Evolutionary conservation across 2,113 vertebrate genomes (phyloP), one percentile per base, ranked within the genome.

Genomic region (Cinclus cinclus): DNA sequence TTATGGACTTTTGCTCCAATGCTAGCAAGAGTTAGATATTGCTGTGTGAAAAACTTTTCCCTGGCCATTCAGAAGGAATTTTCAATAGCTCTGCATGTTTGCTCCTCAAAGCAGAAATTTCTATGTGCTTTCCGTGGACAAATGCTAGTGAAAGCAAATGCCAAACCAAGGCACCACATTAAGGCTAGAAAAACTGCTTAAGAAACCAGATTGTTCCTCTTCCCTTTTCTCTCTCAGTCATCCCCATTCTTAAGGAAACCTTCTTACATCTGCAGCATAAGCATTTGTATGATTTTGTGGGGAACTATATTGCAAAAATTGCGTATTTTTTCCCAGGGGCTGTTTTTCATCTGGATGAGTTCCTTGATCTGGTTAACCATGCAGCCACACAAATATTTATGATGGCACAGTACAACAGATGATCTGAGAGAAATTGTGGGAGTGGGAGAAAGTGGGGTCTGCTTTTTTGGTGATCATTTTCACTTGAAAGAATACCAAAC

Each of bases 351-450:
- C 68, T 94, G 92, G 50, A 55, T 93, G 13, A 10, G 42, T 87
- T 89, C 73, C 62, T 68, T 81, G 21, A 50, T 87, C 89, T 92
- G 83, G 91, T 90, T 92, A 50, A 63, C 86, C 80, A 52, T 67
- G 68, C 76, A 83, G 56, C 92, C 89, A 84, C 73, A 83, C 50
- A 92, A 95, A 90, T 94, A 94, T 90, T 96, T 95, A 37, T 87
- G 44, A 94, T 94, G 96, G 96, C 91, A 95, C 83, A 78, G 49
- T 47, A 47, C 64, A 91, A 77, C 47, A 89, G 89, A 94, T 70
- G 35, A 87, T 92, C 94, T 92, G 44, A 60, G 73, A 90, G 59
- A 93, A 85, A 78, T 52, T 81, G 73, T 86, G 64, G 42, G 83
- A 81, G 83, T 47, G 42, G 56, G 64, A 94, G 86, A 97, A 95